Evolutionary conservation across 2,888 invertebrate genomes (phyloP), one percentile per base, ranked within the genome.

Genomic region (Habroteleia sp.): DNA sequence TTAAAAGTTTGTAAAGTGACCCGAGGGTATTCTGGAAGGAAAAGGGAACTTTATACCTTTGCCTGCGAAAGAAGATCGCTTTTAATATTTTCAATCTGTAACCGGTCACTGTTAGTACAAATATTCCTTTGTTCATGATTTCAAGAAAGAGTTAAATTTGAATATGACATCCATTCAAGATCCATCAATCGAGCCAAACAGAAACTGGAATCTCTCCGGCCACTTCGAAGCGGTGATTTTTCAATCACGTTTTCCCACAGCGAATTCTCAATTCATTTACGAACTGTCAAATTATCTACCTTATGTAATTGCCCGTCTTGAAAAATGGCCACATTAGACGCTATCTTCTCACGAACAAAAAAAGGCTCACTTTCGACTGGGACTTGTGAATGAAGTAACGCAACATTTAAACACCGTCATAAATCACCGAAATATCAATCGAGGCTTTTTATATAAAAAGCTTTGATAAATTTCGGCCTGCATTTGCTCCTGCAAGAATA

Each of bases 221-320:
- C n/a, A 6, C 25, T 6, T 25, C 25, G 6, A 4, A 3, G 1
- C 3, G 20, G 17, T 6, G 20, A 48, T 62, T 48, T 41, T 52
- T 42, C 50, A 54, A 27, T 37, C n/a, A 20, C 27, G 11, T 23
- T 50, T 68, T 58, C 68, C 68, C 68, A 68, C 48, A 54, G 48
- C 25, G 6, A 48, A 27, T 29, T 1, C 31, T 54, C 54, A 14
- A 58, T 69, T 50, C 50, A 60, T 69, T 68, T 60, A 8, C 58
- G 7, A 46, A 37, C 58, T 44, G 50, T 69, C 60, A 60, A 58
- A 69, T 69, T 48, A 58, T 8, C 8, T 11, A 13, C 0, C 33
- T 69, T 69, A 16, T 37, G 25, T 27, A 69, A 69, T 33, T 14
- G 2, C 8, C n/a, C 31, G 3, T 11, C 7, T 6, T 58, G 50